Conservation (phyloP, 2,113 vertebrate genomes). For the Rhea americana region DNA sequence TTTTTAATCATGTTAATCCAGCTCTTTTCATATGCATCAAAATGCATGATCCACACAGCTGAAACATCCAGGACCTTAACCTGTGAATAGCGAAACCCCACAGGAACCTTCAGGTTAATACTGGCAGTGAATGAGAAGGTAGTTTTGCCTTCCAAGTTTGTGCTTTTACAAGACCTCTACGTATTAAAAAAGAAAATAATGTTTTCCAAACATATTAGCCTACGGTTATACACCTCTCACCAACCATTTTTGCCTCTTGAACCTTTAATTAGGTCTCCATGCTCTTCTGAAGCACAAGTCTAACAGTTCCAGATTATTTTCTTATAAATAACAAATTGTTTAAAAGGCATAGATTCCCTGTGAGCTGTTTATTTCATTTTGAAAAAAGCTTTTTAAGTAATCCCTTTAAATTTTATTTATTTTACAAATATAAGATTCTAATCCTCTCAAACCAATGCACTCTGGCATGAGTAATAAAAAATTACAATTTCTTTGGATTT, state of each 20-base stretch:
- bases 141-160: background rate
- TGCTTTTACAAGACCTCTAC: background rate
- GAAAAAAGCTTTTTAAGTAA: slow-evolving; percentile 7
- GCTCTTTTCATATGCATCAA: background rate
- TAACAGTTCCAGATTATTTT: background rate
- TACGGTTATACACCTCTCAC: background rate
- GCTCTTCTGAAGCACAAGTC: background rate
- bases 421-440: slow-evolving; percentile 12
- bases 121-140: fast-evolving
- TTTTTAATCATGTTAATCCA: background rate
- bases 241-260: background rate
- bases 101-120: background rate
- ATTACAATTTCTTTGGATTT: background rate
- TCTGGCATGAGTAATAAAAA: background rate
- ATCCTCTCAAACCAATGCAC: background rate
- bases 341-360: background rate
- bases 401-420: slow-evolving; percentile 18
- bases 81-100: background rate
- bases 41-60: background rate
- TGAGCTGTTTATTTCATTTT: background rate
- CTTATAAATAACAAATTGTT: background rate
- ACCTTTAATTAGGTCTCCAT: background rate
- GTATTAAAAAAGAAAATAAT: background rate
- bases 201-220: background rate
- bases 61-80: background rate